phyloP scores from a whole-genome alignment of 2,888 invertebrate genomes.

The Frankliniella fusca region DNA sequence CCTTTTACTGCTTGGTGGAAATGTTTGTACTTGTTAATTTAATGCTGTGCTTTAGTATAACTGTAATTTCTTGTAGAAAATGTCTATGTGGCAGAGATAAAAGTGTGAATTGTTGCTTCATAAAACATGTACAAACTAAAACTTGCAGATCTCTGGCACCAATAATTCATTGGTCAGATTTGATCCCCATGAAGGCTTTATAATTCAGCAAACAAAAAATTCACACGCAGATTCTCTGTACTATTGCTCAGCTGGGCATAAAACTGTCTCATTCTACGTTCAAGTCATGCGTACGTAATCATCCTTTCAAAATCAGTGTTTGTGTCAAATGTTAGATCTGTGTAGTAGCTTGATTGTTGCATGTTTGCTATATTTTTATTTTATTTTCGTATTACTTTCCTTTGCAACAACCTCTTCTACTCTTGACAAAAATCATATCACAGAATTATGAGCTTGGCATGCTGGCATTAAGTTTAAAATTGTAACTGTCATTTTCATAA shows the following conservation, averaged over 20 bases:
- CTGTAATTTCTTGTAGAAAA: not conserved
- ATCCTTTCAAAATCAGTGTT: not conserved
- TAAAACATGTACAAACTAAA: not conserved
- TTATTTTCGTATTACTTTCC: not conserved
- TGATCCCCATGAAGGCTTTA: not conserved
- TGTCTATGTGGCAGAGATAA: not conserved
- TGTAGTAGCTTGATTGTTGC: not conserved
- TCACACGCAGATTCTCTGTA: not conserved
- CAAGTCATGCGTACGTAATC: not conserved
- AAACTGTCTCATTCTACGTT: not conserved
- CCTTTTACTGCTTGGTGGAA: not conserved
- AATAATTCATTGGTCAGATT: not conserved
- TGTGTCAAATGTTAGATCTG: not conserved
- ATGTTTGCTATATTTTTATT: not conserved
- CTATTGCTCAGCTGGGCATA: not conserved
- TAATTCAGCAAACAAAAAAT: not conserved
- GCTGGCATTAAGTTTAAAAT: not conserved
- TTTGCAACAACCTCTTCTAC: not conserved
- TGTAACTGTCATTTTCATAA: not conserved
- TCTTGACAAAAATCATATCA: not conserved
- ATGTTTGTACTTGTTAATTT: not conserved
- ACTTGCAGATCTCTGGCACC: not conserved
- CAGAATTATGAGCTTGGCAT: too few relatives aligned
- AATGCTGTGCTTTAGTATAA: not conserved
- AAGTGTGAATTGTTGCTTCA: not conserved